These are phyloP conservation scores for Creontiades dilutus DNA, from an alignment of 2,888 invertebrate genomes.

Conservation along the genomic window DNA sequence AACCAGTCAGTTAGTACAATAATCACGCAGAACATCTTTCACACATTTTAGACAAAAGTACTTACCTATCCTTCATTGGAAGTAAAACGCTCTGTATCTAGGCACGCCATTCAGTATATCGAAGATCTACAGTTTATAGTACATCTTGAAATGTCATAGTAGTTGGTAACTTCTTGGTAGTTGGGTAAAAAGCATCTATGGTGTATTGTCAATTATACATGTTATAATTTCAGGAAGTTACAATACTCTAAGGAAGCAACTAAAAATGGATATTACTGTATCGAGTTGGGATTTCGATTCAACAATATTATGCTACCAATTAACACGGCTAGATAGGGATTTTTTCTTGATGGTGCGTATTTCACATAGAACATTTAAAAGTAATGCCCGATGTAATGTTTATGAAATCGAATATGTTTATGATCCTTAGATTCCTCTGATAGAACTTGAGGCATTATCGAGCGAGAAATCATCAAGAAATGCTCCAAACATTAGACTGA, in stretches of 20 bases:
- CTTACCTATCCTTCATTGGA: no score
- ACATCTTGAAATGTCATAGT: no score
- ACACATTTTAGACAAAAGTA: no score
- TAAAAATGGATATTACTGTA: conserved; percentile 68
- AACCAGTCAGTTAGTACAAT: not conserved
- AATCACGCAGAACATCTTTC: not conserved
- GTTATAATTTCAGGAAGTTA: conserved; percentile 39
- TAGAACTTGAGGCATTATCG: conserved; percentile 79
- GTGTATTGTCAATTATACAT: not conserved
- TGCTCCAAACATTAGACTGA: conserved; percentile 80
- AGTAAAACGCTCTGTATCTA: no score
- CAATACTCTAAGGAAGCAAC: conserved; percentile 51
- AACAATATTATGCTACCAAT: conserved; percentile 80
- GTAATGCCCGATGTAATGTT: no score
- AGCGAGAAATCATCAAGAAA: conserved; percentile 79
- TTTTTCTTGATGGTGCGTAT: conserved; percentile 78
- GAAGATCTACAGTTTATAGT: no score
- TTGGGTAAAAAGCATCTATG: no score
- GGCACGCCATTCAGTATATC: no score
- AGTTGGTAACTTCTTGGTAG: no score
- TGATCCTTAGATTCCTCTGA: conserved; percentile 78
- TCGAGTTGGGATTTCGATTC: conserved; percentile 82
- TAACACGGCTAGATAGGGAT: conserved; percentile 81
- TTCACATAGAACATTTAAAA: not conserved
- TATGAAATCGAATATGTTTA: not conserved